phyloP scores from a whole-genome alignment of 2,797 vertebrate genomes.

The Hippoglossus hippoglossus region DNA sequence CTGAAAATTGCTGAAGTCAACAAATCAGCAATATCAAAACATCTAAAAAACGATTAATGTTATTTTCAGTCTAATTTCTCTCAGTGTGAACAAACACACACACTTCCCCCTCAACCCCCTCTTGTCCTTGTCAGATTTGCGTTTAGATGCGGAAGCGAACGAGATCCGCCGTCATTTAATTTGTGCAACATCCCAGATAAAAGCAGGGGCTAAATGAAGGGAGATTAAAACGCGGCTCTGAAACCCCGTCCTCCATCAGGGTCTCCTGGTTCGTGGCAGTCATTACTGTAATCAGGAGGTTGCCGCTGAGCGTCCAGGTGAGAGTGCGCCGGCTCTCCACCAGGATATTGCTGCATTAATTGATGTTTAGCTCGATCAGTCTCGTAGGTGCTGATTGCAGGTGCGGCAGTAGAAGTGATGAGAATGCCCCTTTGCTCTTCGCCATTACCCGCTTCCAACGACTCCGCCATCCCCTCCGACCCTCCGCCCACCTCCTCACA shows the following conservation, averaged over 20 bases:
- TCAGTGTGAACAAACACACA: background rate
- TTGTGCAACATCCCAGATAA: background rate
- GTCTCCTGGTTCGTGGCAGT: constrained; percentile 20
- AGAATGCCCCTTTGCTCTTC: constrained; percentile 39
- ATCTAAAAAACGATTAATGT: no score
- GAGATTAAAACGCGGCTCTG: constrained; percentile 8
- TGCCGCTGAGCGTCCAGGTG: constrained; percentile 41
- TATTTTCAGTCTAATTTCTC: background rate
- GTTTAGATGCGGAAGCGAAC: background rate
- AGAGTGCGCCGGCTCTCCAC: constrained; percentile 29
- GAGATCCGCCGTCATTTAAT: background rate
- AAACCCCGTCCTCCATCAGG: constrained; percentile 14
- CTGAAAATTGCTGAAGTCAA: no score
- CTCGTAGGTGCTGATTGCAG: constrained; percentile 71
- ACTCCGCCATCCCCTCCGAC: background rate
- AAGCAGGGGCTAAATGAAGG: background rate
- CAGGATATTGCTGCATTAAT: constrained; percentile 65
- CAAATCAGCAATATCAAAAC: no score
- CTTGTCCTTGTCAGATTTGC: background rate
- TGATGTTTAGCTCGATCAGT: constrained; percentile 73
- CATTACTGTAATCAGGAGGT: constrained; percentile 45
- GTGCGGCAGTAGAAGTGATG: constrained; percentile 54
- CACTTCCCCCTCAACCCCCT: background rate
- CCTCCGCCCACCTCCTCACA: background rate
- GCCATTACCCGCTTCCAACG: constrained; percentile 31